These are phyloP conservation scores for Hippocampus guttulatus DNA, from an alignment of 2,113 vertebrate genomes.

Conservation along the genomic window DNA sequence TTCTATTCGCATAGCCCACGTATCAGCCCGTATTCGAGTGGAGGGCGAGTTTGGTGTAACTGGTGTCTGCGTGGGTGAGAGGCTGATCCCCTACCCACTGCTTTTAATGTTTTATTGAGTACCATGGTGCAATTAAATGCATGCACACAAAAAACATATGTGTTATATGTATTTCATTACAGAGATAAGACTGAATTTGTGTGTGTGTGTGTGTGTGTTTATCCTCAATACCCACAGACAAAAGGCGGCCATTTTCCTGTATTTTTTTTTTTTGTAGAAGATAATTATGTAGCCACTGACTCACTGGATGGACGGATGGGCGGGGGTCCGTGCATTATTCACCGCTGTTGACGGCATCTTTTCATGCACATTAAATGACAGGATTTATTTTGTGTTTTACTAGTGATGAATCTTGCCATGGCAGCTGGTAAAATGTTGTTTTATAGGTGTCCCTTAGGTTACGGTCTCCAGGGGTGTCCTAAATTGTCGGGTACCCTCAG, in stretches of 20 bases:
- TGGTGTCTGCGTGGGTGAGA: constrained; percentile 50
- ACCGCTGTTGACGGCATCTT: background rate
- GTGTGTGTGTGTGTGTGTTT: constrained; percentile 1
- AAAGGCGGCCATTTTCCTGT: constrained; percentile 36
- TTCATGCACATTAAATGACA: background rate
- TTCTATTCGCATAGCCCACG: background rate
- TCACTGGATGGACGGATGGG: constrained; percentile 24
- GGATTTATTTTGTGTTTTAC: background rate
- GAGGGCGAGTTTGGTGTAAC: constrained; percentile 32
- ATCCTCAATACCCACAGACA: constrained; percentile 21
- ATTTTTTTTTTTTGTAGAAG: background rate
- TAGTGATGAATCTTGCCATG: background rate
- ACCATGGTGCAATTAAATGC: constrained; percentile 36
- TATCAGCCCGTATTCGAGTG: background rate
- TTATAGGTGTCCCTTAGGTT: background rate
- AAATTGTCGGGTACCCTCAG: background rate
- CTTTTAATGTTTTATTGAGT: constrained; percentile 72
- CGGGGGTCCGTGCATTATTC: constrained; percentile 2
- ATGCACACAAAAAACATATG: background rate
- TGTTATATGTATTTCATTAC: background rate
- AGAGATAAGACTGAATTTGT: constrained; percentile 4
- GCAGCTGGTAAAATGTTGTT: background rate
- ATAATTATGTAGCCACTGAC: constrained; percentile 23
- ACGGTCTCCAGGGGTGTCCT: background rate
- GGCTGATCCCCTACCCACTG: constrained; percentile 52